Base-by-base conservation (phyloP, 2,888 invertebrate genomes). In the Drosophila yooni region DNA sequence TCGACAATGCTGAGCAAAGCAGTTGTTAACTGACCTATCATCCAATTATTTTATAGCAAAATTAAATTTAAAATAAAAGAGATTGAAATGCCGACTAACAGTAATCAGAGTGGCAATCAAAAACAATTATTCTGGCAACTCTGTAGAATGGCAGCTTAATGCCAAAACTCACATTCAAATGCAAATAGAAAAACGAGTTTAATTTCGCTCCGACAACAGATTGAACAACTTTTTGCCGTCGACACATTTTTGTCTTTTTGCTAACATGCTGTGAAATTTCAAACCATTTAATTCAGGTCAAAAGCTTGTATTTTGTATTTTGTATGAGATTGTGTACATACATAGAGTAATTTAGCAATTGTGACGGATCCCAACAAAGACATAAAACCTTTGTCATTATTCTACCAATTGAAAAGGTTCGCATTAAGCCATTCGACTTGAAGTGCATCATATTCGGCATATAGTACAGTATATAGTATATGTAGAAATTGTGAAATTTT, bases 231-330 rank as follows among this genome's bases (percentile, higher is more conserved):
- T 53, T 21, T 59, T 70, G 25, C 21, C 34, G 69, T 59, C 46
- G 60, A 61, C 71, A 61, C 40, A 61, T 27, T 67, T 38, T 40
- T 58, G 48, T 57, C 18, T 67, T 27, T 54, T 21, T 74, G 69
- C 53, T 59, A 63, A 25, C 57, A 46, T 54, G 52, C 64, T 79
- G 70, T 70, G 43, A 70, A 76, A 62, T 75, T 79, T 75, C 58
- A 65, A 76, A 65, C 65, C 80, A 80, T 78, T 80, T 80, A 67
- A 80, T 78, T 78, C 76, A 61, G 77, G 77, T 78, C 81, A 78
- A 78, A 76, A 57, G 80, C 71, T 67, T 77, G 66, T 59, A 33
- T 33, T 33, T 33, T 46, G 76, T 74, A 43, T 59, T 57, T 43
- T 70, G 21, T 4, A 29, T 38, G 38, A 29, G 40, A 40, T 7